Evolutionary conservation across 2,797 vertebrate genomes (phyloP).

Genomic region (Leptoclinus maculatus): DNA sequence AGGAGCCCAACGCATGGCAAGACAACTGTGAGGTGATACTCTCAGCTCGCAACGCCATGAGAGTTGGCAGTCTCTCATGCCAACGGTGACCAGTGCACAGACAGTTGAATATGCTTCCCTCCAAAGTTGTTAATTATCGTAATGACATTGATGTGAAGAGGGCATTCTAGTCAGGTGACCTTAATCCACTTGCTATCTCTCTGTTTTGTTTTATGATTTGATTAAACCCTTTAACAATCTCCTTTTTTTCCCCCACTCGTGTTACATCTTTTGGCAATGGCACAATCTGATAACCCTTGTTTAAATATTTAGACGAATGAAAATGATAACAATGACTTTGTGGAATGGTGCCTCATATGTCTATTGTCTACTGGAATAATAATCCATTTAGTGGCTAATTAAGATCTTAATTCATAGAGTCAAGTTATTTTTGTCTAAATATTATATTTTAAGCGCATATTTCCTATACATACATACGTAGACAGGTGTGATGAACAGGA

Average conservation of each 20-base stretch:
- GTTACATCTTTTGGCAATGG: constrained; percentile 53
- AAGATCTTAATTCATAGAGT: constrained; percentile 10
- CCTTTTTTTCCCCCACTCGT: constrained; percentile 22
- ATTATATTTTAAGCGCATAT: not conserved
- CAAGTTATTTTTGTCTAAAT: constrained; percentile 9
- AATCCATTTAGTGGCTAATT: constrained; percentile 34
- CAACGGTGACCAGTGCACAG: constrained; percentile 81
- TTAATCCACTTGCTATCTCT: constrained; percentile 73
- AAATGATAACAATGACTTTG: constrained; percentile 45
- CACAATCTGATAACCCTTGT: constrained; percentile 53
- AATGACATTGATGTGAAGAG: constrained; percentile 83
- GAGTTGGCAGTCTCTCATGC: constrained; percentile 84
- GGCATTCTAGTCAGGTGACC: constrained; percentile 75
- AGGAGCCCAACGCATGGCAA: constrained; percentile 79
- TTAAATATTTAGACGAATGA: constrained; percentile 58
- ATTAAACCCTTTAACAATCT: constrained; percentile 57
- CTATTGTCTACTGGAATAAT: constrained; percentile 37
- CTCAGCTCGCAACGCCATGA: constrained; percentile 77
- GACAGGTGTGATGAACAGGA: not conserved
- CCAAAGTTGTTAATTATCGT: constrained; percentile 85
- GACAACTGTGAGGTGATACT: constrained; percentile 84
- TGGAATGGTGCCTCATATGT: constrained; percentile 27
- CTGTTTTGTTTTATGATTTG: constrained; percentile 65
- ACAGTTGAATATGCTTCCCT: constrained; percentile 85
- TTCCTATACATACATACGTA: not conserved